Evolutionary conservation across 2,888 invertebrate species (phyloP).

Genomic region (Carterocephalus palaemon): DNA sequence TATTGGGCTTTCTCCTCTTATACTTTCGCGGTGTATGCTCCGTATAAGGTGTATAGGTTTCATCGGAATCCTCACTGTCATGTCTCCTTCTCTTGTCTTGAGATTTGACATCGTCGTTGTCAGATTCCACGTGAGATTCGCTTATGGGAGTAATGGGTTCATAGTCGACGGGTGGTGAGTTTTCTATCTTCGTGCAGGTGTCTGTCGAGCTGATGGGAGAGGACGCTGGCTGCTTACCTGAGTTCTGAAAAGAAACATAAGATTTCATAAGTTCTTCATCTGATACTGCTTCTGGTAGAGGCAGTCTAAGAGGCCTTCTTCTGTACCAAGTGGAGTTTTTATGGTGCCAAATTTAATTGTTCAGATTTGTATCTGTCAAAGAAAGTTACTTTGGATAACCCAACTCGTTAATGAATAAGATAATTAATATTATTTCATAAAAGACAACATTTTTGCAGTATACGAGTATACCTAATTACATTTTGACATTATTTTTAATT

Average conservation of each 20-base stretch:
- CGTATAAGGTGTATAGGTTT: slow-evolving; percentile 60
- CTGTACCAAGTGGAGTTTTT: too few species aligned
- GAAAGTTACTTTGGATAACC: too few species aligned
- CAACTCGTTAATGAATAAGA: too few species aligned
- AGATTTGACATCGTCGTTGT: slow-evolving; percentile 53
- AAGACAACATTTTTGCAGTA: too few species aligned
- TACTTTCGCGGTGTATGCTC: slow-evolving; percentile 55
- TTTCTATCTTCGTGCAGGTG: slow-evolving; percentile 39
- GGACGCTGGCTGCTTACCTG: slow-evolving; percentile 4
- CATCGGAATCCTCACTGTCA: slow-evolving; percentile 70
- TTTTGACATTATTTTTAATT: too few species aligned
- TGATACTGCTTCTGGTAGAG: too few species aligned
- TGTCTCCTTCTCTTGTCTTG: slow-evolving; percentile 46
- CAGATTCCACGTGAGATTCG: slow-evolving; percentile 65
- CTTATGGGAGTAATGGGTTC: slow-evolving; percentile 65
- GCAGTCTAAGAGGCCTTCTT: too few species aligned
- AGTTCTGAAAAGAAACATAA: slow-evolving; percentile 9
- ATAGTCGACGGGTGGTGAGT: slow-evolving; percentile 51
- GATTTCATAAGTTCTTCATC: not conserved
- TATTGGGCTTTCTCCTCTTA: slow-evolving; percentile 57
- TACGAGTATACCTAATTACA: too few species aligned
- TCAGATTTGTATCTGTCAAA: too few species aligned
- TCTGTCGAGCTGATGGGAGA: slow-evolving; percentile 33
- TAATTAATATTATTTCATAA: too few species aligned
- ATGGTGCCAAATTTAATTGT: too few species aligned